phyloP scores from a whole-genome alignment of 1,140 invertebrate species.

The Pentalonia nigronervosa region DNA sequence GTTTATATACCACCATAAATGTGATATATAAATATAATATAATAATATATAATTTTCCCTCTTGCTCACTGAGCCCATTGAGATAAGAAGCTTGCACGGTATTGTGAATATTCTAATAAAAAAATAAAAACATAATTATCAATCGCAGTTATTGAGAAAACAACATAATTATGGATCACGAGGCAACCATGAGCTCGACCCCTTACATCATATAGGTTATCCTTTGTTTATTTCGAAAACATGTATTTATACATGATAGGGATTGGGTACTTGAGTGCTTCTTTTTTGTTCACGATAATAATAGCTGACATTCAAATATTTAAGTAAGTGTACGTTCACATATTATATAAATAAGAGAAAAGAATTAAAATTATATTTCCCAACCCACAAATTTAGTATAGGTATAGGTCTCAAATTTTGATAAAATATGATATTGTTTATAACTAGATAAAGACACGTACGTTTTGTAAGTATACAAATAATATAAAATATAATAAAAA shows the following conservation, averaged over 20 bases:
- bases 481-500: neutral
- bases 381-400: neutral
- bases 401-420: neutral
- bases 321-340: neutral
- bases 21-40: neutral
- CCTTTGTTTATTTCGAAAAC: slow-evolving; percentile 27
- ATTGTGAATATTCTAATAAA: neutral
- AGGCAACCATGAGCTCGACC: slow-evolving; percentile 47
- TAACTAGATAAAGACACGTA: neutral
- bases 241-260: neutral
- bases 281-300: neutral
- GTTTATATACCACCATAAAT: neutral
- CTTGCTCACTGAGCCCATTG: neutral
- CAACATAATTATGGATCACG: slow-evolving; percentile 54
- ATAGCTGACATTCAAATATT: slow-evolving; percentile 21
- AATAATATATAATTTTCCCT: neutral
- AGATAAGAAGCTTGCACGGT: neutral
- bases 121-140: slow-evolving; percentile 39
- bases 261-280: neutral
- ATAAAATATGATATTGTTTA: slow-evolving; percentile 8
- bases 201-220: slow-evolving; percentile 48
- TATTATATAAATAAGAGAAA: neutral
- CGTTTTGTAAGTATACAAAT: neutral
- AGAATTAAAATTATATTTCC: neutral
- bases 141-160: slow-evolving; percentile 45